Evolutionary conservation across 2,797 vertebrate species (phyloP), one percentile per base, ranked within the genome.

Genomic region (Enteromius thamalakanensis): DNA sequence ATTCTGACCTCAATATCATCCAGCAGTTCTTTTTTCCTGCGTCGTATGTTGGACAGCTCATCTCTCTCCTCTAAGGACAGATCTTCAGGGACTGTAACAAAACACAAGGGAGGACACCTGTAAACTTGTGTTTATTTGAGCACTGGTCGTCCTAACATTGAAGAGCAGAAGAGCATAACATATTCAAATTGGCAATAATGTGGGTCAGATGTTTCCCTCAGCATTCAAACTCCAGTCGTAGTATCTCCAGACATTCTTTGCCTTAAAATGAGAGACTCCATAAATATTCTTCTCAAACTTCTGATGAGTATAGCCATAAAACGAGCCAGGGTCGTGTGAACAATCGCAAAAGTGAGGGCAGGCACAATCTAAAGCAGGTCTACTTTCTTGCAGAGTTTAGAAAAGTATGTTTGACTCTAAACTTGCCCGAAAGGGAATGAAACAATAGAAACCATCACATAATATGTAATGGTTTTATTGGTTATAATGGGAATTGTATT

Each of bases 21-120:
- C 88, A 99, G 96, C 62, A 99, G 95, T 89, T 99, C 97, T 87
- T 99, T 99, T 92, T 99, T 99, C 88, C 98, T 96, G 79, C 98
- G 95, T 26, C 97, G 96, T 89, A 99, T 99, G 90, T 97, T 98
- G 75, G 96, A 91, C 91, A 99, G 95, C 90, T 99, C 98, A 90
- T 98, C 98, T 90, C 95, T 94, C 87, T 99, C 98, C 85, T 98
- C 96, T 83, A 95, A 70, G 79, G 97, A 98, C 80, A 99, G 94
- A 88, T 99, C 97, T 91, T 97, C 96, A 21, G 97, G 97, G 89
- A 97, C 98, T 99, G 51, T 26, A 76, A 76, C 21, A n/a, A 58
- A 76, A 55, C 51, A 75, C 51, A 55, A 32, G 34, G 34, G 45
- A 64, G 51, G 47, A 85, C n/a, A 69, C 17, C 14, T 51, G 29